A percentile compares a stretch with the other conserved stretches of the same genome.
Conservation (phyloP, 2,888 invertebrate species). For the Polydrusus pterygomalis region DNA sequence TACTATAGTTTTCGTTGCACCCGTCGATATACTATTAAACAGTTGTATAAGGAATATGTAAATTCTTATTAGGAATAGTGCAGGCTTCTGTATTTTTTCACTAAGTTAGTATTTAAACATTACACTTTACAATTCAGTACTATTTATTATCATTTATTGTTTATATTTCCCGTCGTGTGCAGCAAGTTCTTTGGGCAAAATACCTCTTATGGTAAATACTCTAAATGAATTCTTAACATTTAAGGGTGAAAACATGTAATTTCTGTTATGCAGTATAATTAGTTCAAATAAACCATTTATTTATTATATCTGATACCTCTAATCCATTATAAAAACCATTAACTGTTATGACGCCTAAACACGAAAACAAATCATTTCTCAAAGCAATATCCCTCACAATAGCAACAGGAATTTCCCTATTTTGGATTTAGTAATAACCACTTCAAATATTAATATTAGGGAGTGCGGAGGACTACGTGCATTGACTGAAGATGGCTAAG, state of each 20-base stretch:
- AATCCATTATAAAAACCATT: conserved; percentile 15
- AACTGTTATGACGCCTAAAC: not conserved
- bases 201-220: no score
- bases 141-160: no score
- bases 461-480: conserved; percentile 17
- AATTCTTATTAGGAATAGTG: no score
- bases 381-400: conserved; percentile 20
- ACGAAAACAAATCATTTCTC: conserved; percentile 29
- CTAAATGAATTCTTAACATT: not conserved
- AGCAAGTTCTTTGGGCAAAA: no score
- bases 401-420: conserved; percentile 21
- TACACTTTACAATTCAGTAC: no score
- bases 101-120: no score
- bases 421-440: conserved; percentile 19
- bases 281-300: not conserved
- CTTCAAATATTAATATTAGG: conserved; percentile 28
- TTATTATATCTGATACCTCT: conserved; percentile 3
- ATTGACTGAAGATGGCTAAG: conserved; percentile 17
- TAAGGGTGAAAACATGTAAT: not conserved
- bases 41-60: no score
- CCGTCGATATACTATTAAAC: no score
- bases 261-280: not conserved
- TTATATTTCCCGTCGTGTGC: no score
- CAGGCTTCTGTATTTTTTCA: no score
- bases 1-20: no score